Evolutionary conservation across 2,888 invertebrate genomes (phyloP).

Genomic region (Andrena chrysosceles): DNA sequence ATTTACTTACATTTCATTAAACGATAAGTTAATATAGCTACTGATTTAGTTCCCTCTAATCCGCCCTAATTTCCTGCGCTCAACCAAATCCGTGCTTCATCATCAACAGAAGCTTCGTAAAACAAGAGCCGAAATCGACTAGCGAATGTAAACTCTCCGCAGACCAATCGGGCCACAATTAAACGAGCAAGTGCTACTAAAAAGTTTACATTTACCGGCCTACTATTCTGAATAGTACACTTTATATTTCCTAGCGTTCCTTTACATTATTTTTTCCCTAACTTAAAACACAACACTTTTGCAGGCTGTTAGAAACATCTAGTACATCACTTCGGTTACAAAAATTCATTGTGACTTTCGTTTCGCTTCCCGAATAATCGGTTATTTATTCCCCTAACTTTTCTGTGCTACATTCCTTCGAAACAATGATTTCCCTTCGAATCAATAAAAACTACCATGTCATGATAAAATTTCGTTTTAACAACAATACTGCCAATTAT

Average conservation of each 20-base stretch:
- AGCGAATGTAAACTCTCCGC: slow-evolving; percentile 25
- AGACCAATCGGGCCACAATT: slow-evolving; percentile 6
- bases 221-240: slow-evolving; percentile 10
- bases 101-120: slow-evolving; percentile 10
- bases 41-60: slow-evolving; percentile 24
- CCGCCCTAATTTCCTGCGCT: background rate
- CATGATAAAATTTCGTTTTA: background rate
- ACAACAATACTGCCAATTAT: slow-evolving; percentile 35
- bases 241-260: slow-evolving; percentile 21
- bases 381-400: background rate
- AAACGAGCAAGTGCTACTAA: background rate
- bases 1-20: slow-evolving; percentile 58
- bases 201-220: slow-evolving; percentile 33
- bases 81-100: slow-evolving; percentile 10
- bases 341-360: background rate
- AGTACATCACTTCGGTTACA: slow-evolving; percentile 1
- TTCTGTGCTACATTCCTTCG: background rate
- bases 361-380: background rate
- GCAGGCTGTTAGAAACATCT: slow-evolving; percentile 26
- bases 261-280: slow-evolving; percentile 15
- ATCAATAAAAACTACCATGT: background rate
- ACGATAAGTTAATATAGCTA: slow-evolving; percentile 45
- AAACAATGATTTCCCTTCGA: background rate
- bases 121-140: slow-evolving; percentile 2
- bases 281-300: slow-evolving; percentile 16